Base-by-base conservation (phyloP, 2,888 invertebrate species). In the Elmis aenea region DNA sequence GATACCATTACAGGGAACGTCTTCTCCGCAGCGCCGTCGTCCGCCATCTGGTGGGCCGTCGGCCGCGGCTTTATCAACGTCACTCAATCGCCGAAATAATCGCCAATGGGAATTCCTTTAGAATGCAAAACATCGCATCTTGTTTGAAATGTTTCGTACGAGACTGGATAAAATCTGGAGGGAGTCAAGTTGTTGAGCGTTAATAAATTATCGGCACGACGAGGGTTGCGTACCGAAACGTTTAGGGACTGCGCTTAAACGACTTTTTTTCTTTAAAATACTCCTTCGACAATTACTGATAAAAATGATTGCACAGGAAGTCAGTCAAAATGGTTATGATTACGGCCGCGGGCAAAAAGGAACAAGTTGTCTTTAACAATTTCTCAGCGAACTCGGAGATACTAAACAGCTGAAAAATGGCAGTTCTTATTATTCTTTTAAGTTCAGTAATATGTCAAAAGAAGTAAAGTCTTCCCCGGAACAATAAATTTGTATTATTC, bases 1-100 rank as follows among this genome's bases (percentile, higher is more conserved):
- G 51, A 54, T 54, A 53, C 50, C 42, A 48, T 48, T 48, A 48
- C 46, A 37, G 41, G 45, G 43, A 52, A 43, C 41, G 51, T 49
- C 48, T 50, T 46, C 42, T 32, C 25, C 42, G 32, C 38, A 23
- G 38, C 46, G 45, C 36, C 45, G 30, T 48, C 40, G 28, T 38
- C 40, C 45, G 45, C 42, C 52, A 42, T 45, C 47, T 45, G 39
- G 46, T 39, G 36, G 40, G 40, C 38, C 45, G 38, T 33, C 35
- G 11, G 29, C 22, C 35, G 39, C 39, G 33, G 46, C 52, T 57
- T 53, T 50, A 57, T 58, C 57, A 59, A 50, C 48, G 57, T 55
- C 54, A 51, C 42, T 51, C 53, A 52, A 51, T 51, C 50, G 48
- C 43, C 39, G 42, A 51, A 57, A 53, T 57, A 55, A 57, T 57